Evolutionary conservation across 2,113 vertebrate genomes (phyloP), one percentile per base, ranked within the genome.

Genomic region (Dipodomys spectabilis): DNA sequence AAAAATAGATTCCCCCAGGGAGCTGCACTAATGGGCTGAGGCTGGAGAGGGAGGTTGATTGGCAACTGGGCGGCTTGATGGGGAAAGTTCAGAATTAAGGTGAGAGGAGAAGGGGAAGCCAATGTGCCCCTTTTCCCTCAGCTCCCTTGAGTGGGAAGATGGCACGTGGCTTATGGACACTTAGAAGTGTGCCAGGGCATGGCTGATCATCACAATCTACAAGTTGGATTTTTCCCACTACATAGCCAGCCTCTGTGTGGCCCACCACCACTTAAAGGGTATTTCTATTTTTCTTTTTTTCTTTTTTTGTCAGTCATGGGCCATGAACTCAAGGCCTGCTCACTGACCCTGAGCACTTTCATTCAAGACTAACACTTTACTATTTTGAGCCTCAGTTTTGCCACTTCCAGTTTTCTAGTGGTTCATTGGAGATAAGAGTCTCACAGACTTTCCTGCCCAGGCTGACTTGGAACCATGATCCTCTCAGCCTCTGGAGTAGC

Each of bases 1-100:
- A 97, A 98, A 97, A 98, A 97, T 96, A 97, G 97, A 97, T 97
- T 97, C 97, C 97, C 77, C 27, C 45, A 95, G 97, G 97, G 96
- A 97, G 97, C 90, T 80, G 39, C 91, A 94, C 94, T 98, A 98
- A 98, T 95, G 96, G 97, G 97, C 96, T 97, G 71, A 93, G 94
- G 94, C 83, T 0, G 19, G 91, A 92, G 93, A 95, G 94, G 90
- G 94, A 88, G 88, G 85, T 35, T 97, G 96, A 96, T 94, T 94
- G 96, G 96, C 95, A 96, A 95, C 90, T n/a, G 67, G 90, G 95
- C 7, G 0, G 68, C 49, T 57, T 93, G 89, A 62, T 65, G 65
- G 53, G 94, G 87, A 96, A 62, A 83, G 65, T 84, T 18, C 71
- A 73, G 93, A 77, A 86, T 87, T 62, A 62, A 27, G 74, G 49